Base-by-base conservation (phyloP, 2,113 vertebrate species). In the Labrus mixtus region DNA sequence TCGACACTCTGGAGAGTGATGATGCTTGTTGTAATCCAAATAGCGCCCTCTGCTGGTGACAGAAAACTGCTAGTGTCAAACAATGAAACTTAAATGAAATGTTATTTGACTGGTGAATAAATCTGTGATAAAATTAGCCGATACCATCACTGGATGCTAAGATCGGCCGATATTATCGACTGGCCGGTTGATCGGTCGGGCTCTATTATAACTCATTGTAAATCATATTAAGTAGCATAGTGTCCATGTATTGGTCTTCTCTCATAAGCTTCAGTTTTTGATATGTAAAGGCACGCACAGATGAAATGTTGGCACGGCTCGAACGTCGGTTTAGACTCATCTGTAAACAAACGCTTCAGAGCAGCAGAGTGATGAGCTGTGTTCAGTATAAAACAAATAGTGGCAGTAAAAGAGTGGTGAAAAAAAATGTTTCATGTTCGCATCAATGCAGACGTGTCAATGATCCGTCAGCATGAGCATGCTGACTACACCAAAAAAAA, bases 401-500 rank as follows among this genome's bases (percentile, higher is more conserved):
- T 70, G 73, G 63, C 76, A 74, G 76, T 59, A 16, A 65, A 3
- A 19, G 9, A 22, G 66, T 17, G 70, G 5, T 60, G 55, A 72
- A 57, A 66, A 61, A 53, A 66, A 61, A 53, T 11, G 16, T 36
- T 25, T 55, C 17, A 60, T 25, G 64, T 77, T 13, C 33, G 23
- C 62, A 56, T 33, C 71, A 54, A 25, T 64, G 56, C 65, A 74
- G 71, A 69, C 37, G 41, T 51, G 39, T 76, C 70, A 54, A 20
- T 50, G 23, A 71, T 73, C 68, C 53, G n/a, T 82, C 73, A 83
- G 1, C 61, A 10, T 8, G 1, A 69, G 55, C 73, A 62, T 74
- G 19, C 81, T 15, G 16, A 70, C 56, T 6, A 4, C 13, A 68
- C 45, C 72, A 77, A 76, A 58, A 37, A 37, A 37, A 37, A 37